These are phyloP conservation scores for Psilanteris sp. DNA, from an alignment of 1,140 invertebrate species.

Conservation along the genomic window DNA sequence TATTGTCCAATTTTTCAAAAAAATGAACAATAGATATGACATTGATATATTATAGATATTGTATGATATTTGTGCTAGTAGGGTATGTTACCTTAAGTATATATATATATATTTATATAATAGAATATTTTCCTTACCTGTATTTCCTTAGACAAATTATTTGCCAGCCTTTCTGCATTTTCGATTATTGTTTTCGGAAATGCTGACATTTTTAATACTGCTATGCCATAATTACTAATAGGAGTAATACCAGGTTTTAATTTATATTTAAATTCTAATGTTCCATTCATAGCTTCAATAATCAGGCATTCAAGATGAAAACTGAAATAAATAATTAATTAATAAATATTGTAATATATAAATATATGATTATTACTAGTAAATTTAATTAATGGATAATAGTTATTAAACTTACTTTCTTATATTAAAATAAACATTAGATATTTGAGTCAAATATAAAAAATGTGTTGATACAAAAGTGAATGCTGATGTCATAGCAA, in stretches of 20 bases:
- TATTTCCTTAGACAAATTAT: constrained; percentile 19
- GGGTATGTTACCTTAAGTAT: no score
- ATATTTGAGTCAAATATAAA: constrained; percentile 85
- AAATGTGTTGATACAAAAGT: constrained; percentile 93
- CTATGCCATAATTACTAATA: constrained; percentile 78
- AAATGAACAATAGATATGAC: no score
- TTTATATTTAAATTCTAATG: constrained; percentile 77
- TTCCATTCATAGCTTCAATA: constrained; percentile 30
- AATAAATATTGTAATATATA: no score
- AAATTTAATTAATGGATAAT: no score
- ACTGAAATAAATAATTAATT: constrained; percentile 70
- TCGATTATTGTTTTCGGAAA: constrained; percentile 61
- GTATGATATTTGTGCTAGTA: no score
- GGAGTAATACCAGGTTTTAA: constrained; percentile 72
- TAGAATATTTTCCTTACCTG: constrained; percentile 24
- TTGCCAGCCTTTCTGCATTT: constrained; percentile 18
- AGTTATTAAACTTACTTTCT: constrained; percentile 83
- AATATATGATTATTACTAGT: no score
- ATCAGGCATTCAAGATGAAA: constrained; percentile 74
- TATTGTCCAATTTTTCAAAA: no score
- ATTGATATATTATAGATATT: no score
- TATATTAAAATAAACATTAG: constrained; percentile 88
- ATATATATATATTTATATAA: no score
- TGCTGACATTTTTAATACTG: constrained; percentile 72
- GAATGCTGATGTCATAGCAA: constrained; percentile 86